A percentile compares a stretch with the other conserved stretches of the same genome.
Conservation (phyloP, 1,140 invertebrate genomes). For the Caerostris darwini region DNA sequence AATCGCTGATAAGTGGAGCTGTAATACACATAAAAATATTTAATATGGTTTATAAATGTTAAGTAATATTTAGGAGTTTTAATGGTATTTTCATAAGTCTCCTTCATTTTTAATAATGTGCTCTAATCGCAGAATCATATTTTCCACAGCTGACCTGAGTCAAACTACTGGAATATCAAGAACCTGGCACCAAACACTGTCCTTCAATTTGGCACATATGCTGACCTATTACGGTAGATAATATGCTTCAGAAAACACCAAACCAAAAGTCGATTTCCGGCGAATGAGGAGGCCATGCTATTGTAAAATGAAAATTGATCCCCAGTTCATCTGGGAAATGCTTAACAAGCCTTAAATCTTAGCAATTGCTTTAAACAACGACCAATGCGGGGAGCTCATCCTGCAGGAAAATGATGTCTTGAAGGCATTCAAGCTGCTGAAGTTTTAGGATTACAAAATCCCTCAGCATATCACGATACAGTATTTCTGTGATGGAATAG, state of each 20-base stretch:
- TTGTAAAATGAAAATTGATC: no score
- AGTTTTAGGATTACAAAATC: slow-evolving; percentile 39
- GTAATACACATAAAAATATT: not conserved
- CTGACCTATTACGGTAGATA: not conserved
- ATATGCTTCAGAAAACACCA: not conserved
- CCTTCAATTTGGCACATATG: not conserved
- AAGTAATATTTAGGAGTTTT: not conserved
- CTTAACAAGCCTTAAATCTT: no score
- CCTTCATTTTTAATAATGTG: not conserved
- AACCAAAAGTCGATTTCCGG: not conserved
- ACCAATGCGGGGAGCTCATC: slow-evolving; percentile 32
- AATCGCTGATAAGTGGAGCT: not conserved
- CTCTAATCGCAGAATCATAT: slow-evolving; percentile 1
- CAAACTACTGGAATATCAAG: not conserved
- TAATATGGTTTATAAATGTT: not conserved
- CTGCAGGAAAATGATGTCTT: slow-evolving; percentile 25
- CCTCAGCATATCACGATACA: slow-evolving; percentile 22
- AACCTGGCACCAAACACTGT: slow-evolving; percentile 12
- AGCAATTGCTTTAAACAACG: not conserved
- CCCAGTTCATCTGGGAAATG: not conserved
- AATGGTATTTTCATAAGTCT: not conserved
- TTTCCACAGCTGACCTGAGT: not conserved
- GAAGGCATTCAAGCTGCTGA: slow-evolving; percentile 26
- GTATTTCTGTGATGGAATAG: not conserved
- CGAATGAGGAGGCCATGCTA: slow-evolving; percentile 20